Percentiles rank a stretch among this genome's conserved stretches.
Evolutionary conservation across 2,797 vertebrate genomes (phyloP).

Genomic region (Cryptoprocta ferox): DNA sequence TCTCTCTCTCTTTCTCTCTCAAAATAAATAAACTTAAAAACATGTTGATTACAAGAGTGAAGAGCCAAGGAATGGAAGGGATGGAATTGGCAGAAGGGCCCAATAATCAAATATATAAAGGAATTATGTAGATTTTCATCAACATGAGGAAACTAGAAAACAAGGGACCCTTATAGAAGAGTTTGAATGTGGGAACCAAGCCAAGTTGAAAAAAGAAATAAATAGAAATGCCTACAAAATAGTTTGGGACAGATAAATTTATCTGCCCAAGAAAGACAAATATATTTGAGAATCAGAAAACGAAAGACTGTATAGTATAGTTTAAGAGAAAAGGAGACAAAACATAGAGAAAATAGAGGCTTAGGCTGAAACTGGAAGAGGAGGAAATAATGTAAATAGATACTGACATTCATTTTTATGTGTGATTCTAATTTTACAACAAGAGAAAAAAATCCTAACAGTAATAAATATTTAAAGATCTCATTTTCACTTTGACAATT

Average conservation of each 20-base stretch:
- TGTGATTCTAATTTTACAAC: background rate
- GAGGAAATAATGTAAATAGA: background rate
- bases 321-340: background rate
- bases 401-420: background rate
- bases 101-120: background rate
- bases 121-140: background rate
- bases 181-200: background rate
- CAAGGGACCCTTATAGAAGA: background rate
- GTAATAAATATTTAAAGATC: background rate
- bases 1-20: no score
- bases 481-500: background rate
- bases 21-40: no score
- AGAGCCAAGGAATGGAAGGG: background rate
- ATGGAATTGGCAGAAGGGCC: background rate
- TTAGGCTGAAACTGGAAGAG: background rate
- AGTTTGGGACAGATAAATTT: background rate
- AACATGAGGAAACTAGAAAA: background rate
- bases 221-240: background rate
- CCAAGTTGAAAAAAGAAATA: background rate
- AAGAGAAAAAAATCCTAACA: background rate
- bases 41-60: background rate
- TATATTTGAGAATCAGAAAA: conserved; percentile 8
- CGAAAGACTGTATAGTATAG: background rate
- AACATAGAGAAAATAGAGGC: background rate
- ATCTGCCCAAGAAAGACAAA: background rate